A percentile compares a stretch with the other conserved stretches of the same genome.
Evolutionary conservation across 2,888 invertebrate genomes (phyloP).

Genomic region (Drosophila nigricruria): DNA sequence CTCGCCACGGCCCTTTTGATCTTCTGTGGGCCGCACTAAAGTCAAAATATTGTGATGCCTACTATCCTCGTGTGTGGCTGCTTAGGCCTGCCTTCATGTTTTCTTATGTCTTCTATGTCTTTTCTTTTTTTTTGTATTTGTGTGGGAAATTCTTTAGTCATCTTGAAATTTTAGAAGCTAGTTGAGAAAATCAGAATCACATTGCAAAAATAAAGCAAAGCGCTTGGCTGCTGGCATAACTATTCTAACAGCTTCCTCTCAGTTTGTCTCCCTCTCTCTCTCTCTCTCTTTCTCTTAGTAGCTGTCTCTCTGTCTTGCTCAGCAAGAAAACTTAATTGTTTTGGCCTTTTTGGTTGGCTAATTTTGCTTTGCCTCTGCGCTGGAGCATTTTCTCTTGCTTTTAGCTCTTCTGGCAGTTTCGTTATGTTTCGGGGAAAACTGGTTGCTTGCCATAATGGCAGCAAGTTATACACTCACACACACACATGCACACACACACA

Average conservation of each 20-base stretch:
- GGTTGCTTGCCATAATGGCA: constrained; percentile 80
- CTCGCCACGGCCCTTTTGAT: constrained; percentile 42
- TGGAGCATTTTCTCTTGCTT: constrained; percentile 51
- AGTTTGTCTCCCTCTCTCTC: not conserved
- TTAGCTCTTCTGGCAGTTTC: constrained; percentile 66
- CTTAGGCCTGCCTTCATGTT: not conserved
- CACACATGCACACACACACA: constrained; percentile 17
- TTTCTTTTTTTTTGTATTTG: constrained; percentile 26
- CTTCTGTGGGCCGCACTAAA: constrained; percentile 59
- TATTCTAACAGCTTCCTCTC: not conserved
- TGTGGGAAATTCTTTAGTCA: constrained; percentile 59
- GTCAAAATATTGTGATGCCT: constrained; percentile 72
- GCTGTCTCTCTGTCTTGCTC: not conserved
- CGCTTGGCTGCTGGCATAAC: constrained; percentile 1
- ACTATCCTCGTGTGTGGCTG: constrained; percentile 58
- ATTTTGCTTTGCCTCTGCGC: constrained; percentile 42
- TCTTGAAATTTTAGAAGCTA: constrained; percentile 52
- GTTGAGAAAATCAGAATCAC: constrained; percentile 51
- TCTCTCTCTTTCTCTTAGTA: not conserved
- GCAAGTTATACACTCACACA: constrained; percentile 46
- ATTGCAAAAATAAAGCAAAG: constrained; percentile 42
- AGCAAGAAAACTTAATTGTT: constrained; percentile 81
- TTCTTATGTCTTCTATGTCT: constrained; percentile 9
- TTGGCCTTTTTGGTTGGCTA: constrained; percentile 79
- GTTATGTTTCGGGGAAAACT: constrained; percentile 78